Conservation (phyloP, 2,113 vertebrate species). For the Vimba vimba region DNA sequence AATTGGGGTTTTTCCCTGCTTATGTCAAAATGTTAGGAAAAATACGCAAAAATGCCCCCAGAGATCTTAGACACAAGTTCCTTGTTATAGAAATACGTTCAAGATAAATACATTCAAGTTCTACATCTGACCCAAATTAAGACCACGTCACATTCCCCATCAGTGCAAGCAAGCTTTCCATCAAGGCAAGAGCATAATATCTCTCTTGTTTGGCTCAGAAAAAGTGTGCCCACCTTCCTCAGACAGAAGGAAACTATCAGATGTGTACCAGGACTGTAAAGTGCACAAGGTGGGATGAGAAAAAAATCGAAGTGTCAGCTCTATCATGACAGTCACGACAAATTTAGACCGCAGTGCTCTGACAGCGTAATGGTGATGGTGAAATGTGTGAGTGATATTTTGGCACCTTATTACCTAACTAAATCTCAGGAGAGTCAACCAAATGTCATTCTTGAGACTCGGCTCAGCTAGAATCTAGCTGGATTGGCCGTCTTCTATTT, state of each 20-base stretch:
- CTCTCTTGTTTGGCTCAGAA: slow-evolving; percentile 65
- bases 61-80: slow-evolving; percentile 57
- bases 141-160: slow-evolving; percentile 53
- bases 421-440: background rate
- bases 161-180: slow-evolving; percentile 69
- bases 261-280: background rate
- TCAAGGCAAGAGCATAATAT: slow-evolving; percentile 65
- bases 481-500: background rate
- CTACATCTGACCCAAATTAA: slow-evolving; percentile 66
- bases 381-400: slow-evolving; percentile 8
- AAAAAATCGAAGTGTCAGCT: background rate
- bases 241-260: background rate
- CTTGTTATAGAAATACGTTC: slow-evolving; percentile 57
- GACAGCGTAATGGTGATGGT: background rate
- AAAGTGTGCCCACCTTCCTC: slow-evolving; percentile 56
- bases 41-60: slow-evolving; percentile 48
- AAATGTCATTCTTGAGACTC: background rate
- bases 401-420: slow-evolving; percentile 1
- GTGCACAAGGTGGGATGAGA: background rate
- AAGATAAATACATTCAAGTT: slow-evolving; percentile 48
- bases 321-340: background rate
- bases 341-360: background rate
- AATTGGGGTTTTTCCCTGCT: slow-evolving; percentile 49
- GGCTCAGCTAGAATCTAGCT: background rate
- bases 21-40: slow-evolving; percentile 56